Base-by-base conservation (phyloP, 2,888 invertebrate genomes). In the Drosophila pegasa region DNA sequence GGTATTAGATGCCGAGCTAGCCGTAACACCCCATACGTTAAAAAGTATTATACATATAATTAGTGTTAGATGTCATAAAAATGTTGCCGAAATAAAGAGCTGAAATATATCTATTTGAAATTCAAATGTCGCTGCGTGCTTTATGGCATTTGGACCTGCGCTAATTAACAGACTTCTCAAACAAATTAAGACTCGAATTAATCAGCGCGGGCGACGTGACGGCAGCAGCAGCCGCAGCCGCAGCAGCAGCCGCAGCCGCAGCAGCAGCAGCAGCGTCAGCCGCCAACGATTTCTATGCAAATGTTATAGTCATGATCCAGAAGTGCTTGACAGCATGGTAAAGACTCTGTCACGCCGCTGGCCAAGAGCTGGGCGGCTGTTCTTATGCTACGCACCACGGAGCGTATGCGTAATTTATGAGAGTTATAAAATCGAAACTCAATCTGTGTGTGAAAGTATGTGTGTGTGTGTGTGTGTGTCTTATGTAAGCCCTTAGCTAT, bases 361-460 rank as follows among this genome's bases (percentile, higher is more conserved):
- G 33, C 14, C n/a, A 6, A 18, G 16, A 52, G 33, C n/a, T 38
- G 10, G 10, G 4, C 35, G 38, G 27, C 12, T 60, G 65, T 66
- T 50, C 31, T 51, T 50, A 25, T 22, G 55, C 37, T 33, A 29
- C 14, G 57, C 18, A 41, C 31, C 38, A 54, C 52, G 45, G 16
- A 20, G 65, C 72, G 87, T 79, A 83, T 83, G 73, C 67, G 88
- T 76, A 47, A 69, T 83, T 88, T 83, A 87, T 68, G 63, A 61
- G 62, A 43, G 22, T 33, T 31, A 52, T 57, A 57, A 57, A 59
- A 33, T 52, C 51, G 14, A n/a, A n/a, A n/a, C 18, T 6, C 43
- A 29, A 5, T 29, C 7, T n/a, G n/a, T 35, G n/a, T 35, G n/a
- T n/a, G 35, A 2, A 3, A n/a, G 35, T 14, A 25, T 18, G 2